Evolutionary conservation across 2,113 vertebrate species (phyloP).

Genomic region (Herpailurus yagouaroundi): DNA sequence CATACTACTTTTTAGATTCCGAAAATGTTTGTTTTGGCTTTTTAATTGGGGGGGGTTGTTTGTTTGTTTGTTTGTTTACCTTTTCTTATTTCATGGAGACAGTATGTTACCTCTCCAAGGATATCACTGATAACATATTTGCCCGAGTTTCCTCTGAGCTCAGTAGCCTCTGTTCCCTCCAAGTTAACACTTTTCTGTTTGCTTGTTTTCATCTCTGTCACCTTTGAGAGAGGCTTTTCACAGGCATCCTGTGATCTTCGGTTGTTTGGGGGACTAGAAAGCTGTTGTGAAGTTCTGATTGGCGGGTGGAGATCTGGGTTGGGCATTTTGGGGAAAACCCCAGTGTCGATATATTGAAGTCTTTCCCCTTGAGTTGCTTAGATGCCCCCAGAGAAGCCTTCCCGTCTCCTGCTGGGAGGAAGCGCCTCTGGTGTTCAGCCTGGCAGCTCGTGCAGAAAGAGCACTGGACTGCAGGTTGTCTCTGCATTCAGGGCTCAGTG

Average conservation of each 20-base stretch:
- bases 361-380: neutral
- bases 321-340: neutral
- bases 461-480: neutral
- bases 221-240: slow-evolving; percentile 43
- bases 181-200: neutral
- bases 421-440: neutral
- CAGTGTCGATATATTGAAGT: neutral
- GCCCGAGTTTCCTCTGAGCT: neutral
- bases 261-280: slow-evolving; percentile 48
- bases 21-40: neutral
- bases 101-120: neutral
- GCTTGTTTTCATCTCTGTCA: slow-evolving; percentile 22
- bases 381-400: neutral
- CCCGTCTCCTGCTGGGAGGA: neutral
- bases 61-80: neutral
- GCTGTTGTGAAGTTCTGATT: neutral
- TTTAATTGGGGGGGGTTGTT: neutral
- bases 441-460: neutral
- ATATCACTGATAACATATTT: neutral
- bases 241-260: slow-evolving; percentile 10
- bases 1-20: neutral
- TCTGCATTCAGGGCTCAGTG: neutral
- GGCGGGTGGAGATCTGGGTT: neutral
- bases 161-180: neutral
- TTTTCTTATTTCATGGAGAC: neutral